These are phyloP conservation scores for Poeciliopsis gracilis DNA, from an alignment of 2,797 vertebrate species.

Conservation along the genomic window DNA sequence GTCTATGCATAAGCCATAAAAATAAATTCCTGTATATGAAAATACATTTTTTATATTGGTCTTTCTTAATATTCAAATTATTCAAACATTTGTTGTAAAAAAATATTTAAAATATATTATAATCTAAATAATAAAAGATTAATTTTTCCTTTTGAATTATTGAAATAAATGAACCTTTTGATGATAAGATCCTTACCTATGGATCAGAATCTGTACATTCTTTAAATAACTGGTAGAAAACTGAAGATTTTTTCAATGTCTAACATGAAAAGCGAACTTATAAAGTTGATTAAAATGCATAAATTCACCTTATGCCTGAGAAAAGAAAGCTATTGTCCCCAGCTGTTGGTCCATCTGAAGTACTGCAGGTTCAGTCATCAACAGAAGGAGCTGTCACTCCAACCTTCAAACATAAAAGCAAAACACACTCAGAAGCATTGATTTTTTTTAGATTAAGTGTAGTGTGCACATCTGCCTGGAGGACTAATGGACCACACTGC, in stretches of 20 bases:
- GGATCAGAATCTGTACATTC: background rate
- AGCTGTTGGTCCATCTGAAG: slow-evolving; percentile 24
- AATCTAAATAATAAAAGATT: background rate
- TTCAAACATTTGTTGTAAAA: background rate
- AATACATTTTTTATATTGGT: background rate
- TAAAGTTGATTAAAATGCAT: background rate
- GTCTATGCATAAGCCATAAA: background rate
- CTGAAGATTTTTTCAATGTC: background rate
- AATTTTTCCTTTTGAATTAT: background rate
- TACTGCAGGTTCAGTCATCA: slow-evolving; percentile 22
- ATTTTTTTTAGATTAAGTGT: slow-evolving; percentile 44
- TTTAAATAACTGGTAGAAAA: background rate
- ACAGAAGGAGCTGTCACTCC: slow-evolving; percentile 45
- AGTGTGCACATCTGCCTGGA: slow-evolving; percentile 39
- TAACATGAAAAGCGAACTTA: background rate
- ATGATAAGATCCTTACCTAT: background rate
- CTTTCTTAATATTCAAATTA: background rate
- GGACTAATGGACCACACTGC: slow-evolving; percentile 47
- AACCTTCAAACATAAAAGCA: slow-evolving; percentile 49
- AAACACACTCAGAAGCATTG: slow-evolving; percentile 48
- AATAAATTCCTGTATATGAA: background rate
- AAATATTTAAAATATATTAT: background rate
- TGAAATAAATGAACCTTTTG: background rate
- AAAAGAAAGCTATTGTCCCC: slow-evolving; percentile 19
- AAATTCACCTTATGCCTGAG: slow-evolving; percentile 39